Evolutionary conservation across 2,113 vertebrate species (phyloP).

Genomic region (Syngnathus scovelli): DNA sequence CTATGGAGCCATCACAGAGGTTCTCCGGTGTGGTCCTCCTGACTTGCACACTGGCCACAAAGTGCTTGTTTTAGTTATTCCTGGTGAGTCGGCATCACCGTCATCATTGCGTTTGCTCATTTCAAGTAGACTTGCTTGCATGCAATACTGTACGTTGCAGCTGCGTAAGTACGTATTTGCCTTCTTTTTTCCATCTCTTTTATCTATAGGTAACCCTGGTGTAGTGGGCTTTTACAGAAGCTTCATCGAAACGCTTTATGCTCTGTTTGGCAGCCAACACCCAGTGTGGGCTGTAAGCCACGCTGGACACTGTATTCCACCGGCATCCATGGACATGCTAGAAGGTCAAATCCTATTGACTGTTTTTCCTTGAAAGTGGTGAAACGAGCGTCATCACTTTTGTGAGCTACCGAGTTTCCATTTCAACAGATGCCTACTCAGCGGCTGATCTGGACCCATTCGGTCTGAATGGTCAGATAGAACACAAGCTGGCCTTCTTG

Average conservation of each 20-base stretch:
- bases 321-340: slow-evolving; percentile 79
- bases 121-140: too few relatives aligned
- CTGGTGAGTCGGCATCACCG: slow-evolving; percentile 56
- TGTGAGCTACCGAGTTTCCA: neutral
- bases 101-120: too few relatives aligned
- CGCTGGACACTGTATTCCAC: slow-evolving; percentile 81
- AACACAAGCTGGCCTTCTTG: slow-evolving; percentile 89
- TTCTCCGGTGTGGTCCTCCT: slow-evolving; percentile 65
- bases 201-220: slow-evolving; percentile 89
- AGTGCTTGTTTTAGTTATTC: slow-evolving; percentile 70
- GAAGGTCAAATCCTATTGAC: slow-evolving; percentile 67
- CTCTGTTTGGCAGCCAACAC: slow-evolving; percentile 66
- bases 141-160: too few relatives aligned
- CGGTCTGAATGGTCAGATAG: slow-evolving; percentile 84
- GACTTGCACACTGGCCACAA: slow-evolving; percentile 38
- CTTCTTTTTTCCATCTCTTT: neutral
- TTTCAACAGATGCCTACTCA: slow-evolving; percentile 64
- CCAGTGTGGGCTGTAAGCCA: slow-evolving; percentile 90
- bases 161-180: neutral
- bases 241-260: slow-evolving; percentile 81
- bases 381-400: neutral
- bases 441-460: slow-evolving; percentile 77
- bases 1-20: slow-evolving; percentile 65
- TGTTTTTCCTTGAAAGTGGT: neutral
- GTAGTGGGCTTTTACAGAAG: slow-evolving; percentile 81